phyloP scores from a whole-genome alignment of 2,797 vertebrate species.

The Mormyrops boulengeri region DNA sequence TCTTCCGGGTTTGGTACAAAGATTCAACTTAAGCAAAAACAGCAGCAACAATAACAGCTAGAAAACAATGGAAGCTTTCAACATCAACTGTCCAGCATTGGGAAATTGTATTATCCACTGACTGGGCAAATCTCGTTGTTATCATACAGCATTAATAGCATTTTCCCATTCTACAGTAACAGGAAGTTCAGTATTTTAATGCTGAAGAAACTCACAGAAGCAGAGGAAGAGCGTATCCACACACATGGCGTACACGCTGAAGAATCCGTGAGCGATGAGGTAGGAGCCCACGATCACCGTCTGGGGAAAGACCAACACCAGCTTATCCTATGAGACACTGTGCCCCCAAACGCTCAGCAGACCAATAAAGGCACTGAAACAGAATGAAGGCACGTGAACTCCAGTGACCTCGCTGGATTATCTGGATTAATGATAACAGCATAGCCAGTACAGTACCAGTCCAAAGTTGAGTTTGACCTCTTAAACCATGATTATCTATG shows the following conservation, averaged over 20 bases:
- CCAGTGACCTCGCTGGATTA: background rate
- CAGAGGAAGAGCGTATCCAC: slow-evolving; percentile 97
- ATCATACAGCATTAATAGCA: background rate
- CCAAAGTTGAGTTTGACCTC: background rate
- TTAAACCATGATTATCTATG: background rate
- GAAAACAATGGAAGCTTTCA: background rate
- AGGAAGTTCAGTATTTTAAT: background rate
- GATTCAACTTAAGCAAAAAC: background rate
- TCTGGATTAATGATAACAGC: background rate
- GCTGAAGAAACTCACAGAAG: slow-evolving; percentile 80
- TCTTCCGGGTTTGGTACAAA: background rate
- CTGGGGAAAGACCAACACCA: slow-evolving; percentile 47
- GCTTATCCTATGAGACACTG: background rate
- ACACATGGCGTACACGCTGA: slow-evolving; percentile 97
- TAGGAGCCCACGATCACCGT: slow-evolving; percentile 86
- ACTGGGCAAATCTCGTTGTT: background rate
- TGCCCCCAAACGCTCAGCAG: background rate
- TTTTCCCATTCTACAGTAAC: background rate
- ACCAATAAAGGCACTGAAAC: background rate
- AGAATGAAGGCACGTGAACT: background rate
- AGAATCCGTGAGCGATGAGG: slow-evolving; percentile 92
- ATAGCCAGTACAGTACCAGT: background rate
- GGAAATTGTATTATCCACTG: background rate
- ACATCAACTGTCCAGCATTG: background rate
- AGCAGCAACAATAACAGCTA: background rate